phyloP scores from a whole-genome alignment of 2,797 vertebrate species.

The Varecia variegata region DNA sequence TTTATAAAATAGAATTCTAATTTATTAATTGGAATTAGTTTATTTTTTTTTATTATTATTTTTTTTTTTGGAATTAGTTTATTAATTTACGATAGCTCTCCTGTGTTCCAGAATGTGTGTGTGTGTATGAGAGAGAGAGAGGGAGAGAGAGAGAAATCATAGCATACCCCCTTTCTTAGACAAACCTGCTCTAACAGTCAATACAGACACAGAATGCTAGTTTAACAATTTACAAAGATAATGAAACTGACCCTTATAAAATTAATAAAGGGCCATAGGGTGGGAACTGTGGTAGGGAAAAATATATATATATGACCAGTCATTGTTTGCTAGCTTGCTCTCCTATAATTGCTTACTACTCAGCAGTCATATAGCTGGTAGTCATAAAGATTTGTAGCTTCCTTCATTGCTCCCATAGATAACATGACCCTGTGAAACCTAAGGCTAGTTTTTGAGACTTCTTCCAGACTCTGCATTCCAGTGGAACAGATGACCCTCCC shows the following conservation, averaged over 20 bases:
- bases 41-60: too few relatives aligned
- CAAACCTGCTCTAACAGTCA: background rate
- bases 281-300: too few relatives aligned
- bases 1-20: background rate
- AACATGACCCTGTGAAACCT: too few relatives aligned
- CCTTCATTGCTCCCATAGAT: background rate
- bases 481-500: background rate
- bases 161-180: background rate
- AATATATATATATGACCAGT: background rate
- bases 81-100: background rate
- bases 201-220: background rate
- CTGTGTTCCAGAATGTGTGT: background rate
- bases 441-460: background rate
- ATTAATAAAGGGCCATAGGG: too few relatives aligned
- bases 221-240: conserved; percentile 8
- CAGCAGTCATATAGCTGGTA: background rate
- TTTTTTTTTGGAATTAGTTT: background rate
- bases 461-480: background rate
- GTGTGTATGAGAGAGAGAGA: background rate
- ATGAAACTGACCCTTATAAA: background rate
- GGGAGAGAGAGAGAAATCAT: background rate
- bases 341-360: background rate
- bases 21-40: background rate
- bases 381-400: background rate
- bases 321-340: background rate